These are phyloP conservation scores for Craseonycteris thonglongyai DNA, from an alignment of 2,113 vertebrate species.

Conservation along the genomic window DNA sequence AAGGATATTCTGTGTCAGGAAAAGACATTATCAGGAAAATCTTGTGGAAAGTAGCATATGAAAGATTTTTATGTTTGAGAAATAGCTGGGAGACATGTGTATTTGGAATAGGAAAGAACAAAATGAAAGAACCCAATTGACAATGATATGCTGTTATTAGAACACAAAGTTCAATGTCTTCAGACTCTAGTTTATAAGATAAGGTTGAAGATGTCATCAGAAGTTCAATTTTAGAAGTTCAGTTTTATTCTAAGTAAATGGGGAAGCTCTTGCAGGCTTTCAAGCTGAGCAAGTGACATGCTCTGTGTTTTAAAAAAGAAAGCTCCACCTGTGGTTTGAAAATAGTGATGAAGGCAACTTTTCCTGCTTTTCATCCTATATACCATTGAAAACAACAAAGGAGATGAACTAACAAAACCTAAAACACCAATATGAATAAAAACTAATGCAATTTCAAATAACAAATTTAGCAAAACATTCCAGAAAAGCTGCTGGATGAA, in stretches of 20 bases:
- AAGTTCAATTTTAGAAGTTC: neutral
- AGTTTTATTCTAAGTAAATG: neutral
- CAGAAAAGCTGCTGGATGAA: neutral
- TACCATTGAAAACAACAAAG: neutral
- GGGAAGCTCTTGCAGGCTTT: neutral
- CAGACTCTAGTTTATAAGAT: neutral
- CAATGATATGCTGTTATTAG: neutral
- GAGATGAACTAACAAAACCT: neutral
- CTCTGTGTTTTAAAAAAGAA: neutral
- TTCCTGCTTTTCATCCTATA: neutral
- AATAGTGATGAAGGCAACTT: neutral
- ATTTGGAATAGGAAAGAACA: neutral
- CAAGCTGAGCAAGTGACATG: neutral
- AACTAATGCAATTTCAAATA: neutral
- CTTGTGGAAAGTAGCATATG: neutral
- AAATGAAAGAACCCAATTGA: neutral
- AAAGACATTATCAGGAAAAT: neutral
- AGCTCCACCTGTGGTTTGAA: neutral
- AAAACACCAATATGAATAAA: neutral
- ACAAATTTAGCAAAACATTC: neutral
- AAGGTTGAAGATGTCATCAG: neutral
- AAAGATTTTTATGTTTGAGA: neutral
- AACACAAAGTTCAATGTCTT: neutral
- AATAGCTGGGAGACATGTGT: fast-evolving
- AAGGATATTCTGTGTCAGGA: neutral